phyloP scores from a whole-genome alignment of 2,888 invertebrate genomes.

The Sisyra nigra region DNA sequence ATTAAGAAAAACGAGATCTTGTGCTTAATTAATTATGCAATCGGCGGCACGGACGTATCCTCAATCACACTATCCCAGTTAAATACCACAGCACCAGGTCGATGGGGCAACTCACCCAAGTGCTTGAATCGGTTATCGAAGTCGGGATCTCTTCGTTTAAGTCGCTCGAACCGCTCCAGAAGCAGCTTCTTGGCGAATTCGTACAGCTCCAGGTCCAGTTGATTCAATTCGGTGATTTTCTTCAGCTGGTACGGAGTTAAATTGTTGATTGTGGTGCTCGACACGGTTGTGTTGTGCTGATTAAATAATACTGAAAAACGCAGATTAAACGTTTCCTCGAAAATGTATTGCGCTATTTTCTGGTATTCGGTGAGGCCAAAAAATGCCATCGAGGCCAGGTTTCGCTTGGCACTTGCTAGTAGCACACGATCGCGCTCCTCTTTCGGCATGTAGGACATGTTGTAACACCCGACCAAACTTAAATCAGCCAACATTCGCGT shows the following conservation, averaged over 20 bases:
- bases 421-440: conserved; percentile 69
- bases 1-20: no score
- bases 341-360: conserved; percentile 81
- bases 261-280: conserved; percentile 63
- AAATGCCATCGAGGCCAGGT: conserved; percentile 89
- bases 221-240: conserved; percentile 64
- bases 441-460: conserved; percentile 57
- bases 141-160: conserved; percentile 64
- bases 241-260: conserved; percentile 58
- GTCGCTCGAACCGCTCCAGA: conserved; percentile 65
- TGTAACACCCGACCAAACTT: conserved; percentile 89
- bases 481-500: conserved; percentile 96
- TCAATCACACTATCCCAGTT: conserved; percentile 78
- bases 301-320: conserved; percentile 80
- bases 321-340: conserved; percentile 86
- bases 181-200: conserved; percentile 82
- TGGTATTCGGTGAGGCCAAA: conserved; percentile 95
- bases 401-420: conserved; percentile 88
- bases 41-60: conserved; percentile 30
- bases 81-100: conserved; percentile 66
- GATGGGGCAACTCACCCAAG: conserved; percentile 61
- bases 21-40: no score
- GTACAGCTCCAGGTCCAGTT: conserved; percentile 84
- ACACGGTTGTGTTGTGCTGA: conserved; percentile 83
- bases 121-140: conserved; percentile 72